A percentile compares a stretch with the other conserved stretches of the same genome.
These are phyloP conservation scores for Trachemys scripta DNA, from an alignment of 2,113 vertebrate species.

Conservation along the genomic window DNA sequence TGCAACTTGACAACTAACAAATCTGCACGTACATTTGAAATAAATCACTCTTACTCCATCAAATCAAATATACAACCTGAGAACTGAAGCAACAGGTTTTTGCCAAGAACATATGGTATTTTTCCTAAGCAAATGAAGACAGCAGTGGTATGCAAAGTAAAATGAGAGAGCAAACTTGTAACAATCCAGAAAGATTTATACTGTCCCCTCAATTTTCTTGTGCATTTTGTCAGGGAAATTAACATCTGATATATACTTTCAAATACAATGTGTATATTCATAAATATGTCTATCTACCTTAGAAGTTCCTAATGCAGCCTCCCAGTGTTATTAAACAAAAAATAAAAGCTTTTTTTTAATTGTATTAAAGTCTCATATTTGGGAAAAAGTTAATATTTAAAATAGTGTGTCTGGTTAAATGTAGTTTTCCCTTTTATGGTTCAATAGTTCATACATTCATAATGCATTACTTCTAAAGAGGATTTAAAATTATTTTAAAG, in stretches of 20 bases:
- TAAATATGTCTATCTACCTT: background rate
- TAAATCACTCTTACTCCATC: background rate
- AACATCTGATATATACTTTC: fast-evolving
- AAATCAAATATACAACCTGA: background rate
- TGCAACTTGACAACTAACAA: background rate
- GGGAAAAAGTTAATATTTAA: background rate
- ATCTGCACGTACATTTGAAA: background rate
- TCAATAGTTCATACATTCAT: background rate
- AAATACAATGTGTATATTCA: fast-evolving
- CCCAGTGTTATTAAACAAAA: background rate
- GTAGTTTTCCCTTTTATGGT: background rate
- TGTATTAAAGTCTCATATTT: background rate
- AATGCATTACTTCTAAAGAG: background rate
- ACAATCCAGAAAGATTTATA: background rate
- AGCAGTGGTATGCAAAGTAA: background rate
- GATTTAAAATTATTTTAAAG: background rate
- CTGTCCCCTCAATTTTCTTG: fast-evolving
- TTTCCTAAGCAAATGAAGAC: background rate
- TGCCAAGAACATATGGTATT: fast-evolving
- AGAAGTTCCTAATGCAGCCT: fast-evolving
- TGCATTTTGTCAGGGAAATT: background rate
- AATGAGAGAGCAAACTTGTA: background rate
- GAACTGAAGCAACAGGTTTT: background rate
- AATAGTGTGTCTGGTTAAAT: background rate
- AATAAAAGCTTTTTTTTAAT: fast-evolving